Evolutionary conservation across 1,140 invertebrate species (phyloP).

Genomic region (Polypedilum vanderplanki): DNA sequence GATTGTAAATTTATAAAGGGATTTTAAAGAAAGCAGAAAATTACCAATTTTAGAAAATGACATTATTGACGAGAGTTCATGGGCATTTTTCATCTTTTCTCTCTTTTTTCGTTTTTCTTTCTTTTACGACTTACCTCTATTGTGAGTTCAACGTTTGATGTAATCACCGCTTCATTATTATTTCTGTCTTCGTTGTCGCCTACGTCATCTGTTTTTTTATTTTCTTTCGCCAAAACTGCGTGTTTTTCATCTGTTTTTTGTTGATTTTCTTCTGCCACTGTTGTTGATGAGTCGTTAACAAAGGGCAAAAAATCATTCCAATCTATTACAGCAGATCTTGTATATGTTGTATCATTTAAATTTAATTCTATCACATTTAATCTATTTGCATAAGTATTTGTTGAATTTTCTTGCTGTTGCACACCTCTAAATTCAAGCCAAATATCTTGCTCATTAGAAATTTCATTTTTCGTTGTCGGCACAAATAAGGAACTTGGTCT

Average conservation of each 20-base stretch:
- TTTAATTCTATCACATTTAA: not conserved
- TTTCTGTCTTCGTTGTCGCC: not conserved
- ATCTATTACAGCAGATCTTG: not conserved
- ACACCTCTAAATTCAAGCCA: not conserved
- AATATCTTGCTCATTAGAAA: slow-evolving; percentile 32
- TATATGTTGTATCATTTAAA: not conserved
- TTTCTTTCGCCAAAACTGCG: not conserved
- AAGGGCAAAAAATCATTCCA: slow-evolving; percentile 26
- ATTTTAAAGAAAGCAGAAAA: too few relatives aligned
- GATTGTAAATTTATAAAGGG: too few relatives aligned
- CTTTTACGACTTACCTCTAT: slow-evolving; percentile 30
- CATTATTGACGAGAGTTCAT: too few relatives aligned
- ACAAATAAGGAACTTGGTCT: slow-evolving; percentile 37
- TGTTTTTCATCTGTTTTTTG: not conserved
- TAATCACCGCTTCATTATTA: not conserved
- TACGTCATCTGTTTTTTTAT: not conserved
- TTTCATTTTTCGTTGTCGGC: slow-evolving; percentile 40
- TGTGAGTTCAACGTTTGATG: not conserved
- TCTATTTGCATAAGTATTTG: not conserved
- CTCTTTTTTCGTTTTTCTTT: too few relatives aligned
- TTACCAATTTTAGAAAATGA: too few relatives aligned
- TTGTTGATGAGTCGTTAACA: not conserved
- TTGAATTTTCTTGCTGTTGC: slow-evolving; percentile 2
- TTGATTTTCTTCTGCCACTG: not conserved
- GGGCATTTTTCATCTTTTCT: too few relatives aligned